Conservation (phyloP, 2,888 invertebrate species). For the Andrena flavipes region DNA sequence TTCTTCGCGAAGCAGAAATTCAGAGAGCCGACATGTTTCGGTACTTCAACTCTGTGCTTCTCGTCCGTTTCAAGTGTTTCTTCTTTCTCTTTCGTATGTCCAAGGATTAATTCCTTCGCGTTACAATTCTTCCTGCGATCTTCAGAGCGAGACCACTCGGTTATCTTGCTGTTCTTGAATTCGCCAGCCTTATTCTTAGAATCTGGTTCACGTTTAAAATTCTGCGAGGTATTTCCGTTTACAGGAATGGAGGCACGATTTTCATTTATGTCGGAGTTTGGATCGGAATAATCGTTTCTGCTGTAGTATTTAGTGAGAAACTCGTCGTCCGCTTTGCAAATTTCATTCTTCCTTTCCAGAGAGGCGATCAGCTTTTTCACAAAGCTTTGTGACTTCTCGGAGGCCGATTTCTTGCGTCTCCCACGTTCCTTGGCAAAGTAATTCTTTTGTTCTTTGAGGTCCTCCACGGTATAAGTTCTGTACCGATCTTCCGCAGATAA, state of each 20-base stretch:
- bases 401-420: background rate
- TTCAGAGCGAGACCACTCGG: background rate
- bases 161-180: too few species aligned
- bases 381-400: constrained; percentile 59
- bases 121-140: background rate
- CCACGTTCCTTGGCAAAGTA: constrained; percentile 17
- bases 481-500: background rate
- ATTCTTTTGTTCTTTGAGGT: background rate
- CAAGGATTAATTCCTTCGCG: background rate
- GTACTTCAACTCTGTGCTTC: background rate
- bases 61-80: background rate
- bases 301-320: constrained; percentile 53
- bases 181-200: too few species aligned
- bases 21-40: background rate
- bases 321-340: constrained; percentile 59
- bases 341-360: constrained; percentile 59
- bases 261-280: background rate
- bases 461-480: constrained; percentile 20
- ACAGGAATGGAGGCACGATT: background rate
- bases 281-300: background rate
- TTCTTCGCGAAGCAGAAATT: background rate
- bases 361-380: constrained; percentile 65
- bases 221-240: background rate
- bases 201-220: background rate
- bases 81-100: background rate